Percentiles rank a stretch among this genome's conserved stretches.
Conservation (phyloP, 2,888 invertebrate species). For the Alcis repandata region DNA sequence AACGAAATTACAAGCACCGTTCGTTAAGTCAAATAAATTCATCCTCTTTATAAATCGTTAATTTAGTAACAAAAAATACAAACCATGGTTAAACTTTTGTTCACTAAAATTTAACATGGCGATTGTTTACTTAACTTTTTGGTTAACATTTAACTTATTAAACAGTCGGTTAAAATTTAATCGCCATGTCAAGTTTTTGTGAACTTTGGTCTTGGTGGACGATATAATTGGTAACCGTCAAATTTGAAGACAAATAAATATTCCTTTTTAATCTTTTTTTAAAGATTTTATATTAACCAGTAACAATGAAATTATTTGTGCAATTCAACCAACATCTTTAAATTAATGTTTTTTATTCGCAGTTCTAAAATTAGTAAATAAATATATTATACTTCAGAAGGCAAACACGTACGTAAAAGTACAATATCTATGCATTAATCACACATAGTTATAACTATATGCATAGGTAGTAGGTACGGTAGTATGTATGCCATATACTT, state of each 20-base stretch:
- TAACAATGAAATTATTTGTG: not conserved
- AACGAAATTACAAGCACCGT: conserved; percentile 24
- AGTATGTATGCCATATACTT: too few relatives aligned
- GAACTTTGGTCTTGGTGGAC: too few relatives aligned
- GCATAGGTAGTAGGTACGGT: too few relatives aligned
- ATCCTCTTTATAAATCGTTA: conserved; percentile 41
- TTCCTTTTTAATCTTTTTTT: not conserved
- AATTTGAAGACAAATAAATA: not conserved
- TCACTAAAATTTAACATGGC: too few relatives aligned
- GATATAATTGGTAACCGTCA: conserved; percentile 1
- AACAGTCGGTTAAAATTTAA: too few relatives aligned
- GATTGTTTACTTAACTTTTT: too few relatives aligned
- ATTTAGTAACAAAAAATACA: conserved; percentile 6
- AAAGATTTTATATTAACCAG: not conserved
- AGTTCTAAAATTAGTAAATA: conserved; percentile 6
- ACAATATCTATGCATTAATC: too few relatives aligned
- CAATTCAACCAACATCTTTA: not conserved
- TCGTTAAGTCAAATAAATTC: conserved; percentile 40
- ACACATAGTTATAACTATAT: too few relatives aligned
- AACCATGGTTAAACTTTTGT: conserved; percentile 6
- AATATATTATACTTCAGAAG: not conserved
- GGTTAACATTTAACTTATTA: too few relatives aligned
- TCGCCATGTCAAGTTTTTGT: too few relatives aligned
- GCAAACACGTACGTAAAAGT: not conserved
- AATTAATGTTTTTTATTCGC: not conserved